Conservation (phyloP, 2,113 vertebrate species). For the Apteryx mantelli region DNA sequence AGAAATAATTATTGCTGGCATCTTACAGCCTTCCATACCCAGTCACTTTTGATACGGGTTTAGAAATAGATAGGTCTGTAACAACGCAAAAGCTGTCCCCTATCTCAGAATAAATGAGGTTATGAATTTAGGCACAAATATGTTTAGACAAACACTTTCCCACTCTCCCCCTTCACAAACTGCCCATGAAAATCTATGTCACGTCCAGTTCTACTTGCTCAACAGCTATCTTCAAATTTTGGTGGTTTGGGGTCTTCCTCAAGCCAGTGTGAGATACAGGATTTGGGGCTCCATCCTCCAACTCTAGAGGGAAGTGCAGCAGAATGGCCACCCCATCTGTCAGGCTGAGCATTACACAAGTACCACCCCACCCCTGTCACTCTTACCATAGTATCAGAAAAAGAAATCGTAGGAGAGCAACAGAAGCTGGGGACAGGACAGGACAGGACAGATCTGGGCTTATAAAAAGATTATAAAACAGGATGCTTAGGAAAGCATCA, state of each 20-base stretch:
- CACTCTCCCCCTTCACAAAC: background rate
- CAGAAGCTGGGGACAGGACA: background rate
- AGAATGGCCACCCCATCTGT: background rate
- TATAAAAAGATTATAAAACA: background rate
- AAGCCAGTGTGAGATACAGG: background rate
- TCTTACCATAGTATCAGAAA: background rate
- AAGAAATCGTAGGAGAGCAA: background rate
- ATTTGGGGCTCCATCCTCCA: background rate
- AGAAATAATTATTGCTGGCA: background rate
- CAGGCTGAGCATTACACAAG: rapidly evolving
- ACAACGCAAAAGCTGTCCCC: background rate
- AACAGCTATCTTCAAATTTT: background rate
- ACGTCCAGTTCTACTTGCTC: background rate
- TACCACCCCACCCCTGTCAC: background rate
- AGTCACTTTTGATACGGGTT: background rate
- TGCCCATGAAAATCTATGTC: background rate
- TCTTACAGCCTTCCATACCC: background rate
- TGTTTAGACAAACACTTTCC: background rate
- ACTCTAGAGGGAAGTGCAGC: background rate
- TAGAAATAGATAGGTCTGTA: background rate
- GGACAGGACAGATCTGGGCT: background rate
- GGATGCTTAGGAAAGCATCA: background rate
- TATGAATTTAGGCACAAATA: background rate
- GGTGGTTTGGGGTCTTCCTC: background rate
- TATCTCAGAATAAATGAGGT: background rate